A percentile compares a stretch with the other conserved stretches of the same genome.
These are phyloP conservation scores for Zosterops hypoxanthus DNA, from an alignment of 2,113 vertebrate genomes.

Conservation along the genomic window DNA sequence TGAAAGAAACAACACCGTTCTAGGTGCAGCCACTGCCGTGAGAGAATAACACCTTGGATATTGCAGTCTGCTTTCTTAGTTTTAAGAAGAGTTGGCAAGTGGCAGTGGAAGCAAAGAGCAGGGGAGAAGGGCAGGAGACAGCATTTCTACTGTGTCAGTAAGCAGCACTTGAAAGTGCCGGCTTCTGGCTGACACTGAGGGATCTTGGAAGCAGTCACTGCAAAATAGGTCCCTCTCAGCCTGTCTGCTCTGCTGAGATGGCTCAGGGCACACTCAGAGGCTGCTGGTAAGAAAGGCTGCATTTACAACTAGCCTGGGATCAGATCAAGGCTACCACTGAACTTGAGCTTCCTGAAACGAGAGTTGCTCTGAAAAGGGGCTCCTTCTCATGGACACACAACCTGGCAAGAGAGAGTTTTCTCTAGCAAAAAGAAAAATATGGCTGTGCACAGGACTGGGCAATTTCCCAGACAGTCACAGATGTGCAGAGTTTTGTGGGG, in stretches of 20 bases:
- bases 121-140: constrained; percentile 56
- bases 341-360: constrained; percentile 50
- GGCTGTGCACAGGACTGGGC: not conserved
- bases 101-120: constrained; percentile 61
- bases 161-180: constrained; percentile 66
- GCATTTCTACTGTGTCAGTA: constrained; percentile 56
- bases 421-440: not conserved
- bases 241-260: constrained; percentile 28
- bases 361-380: constrained; percentile 36
- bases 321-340: constrained; percentile 57
- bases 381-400: constrained; percentile 23
- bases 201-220: constrained; percentile 52
- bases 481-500: not conserved
- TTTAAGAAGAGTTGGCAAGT: constrained; percentile 48
- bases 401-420: not conserved
- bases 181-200: constrained; percentile 51
- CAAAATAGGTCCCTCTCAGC: constrained; percentile 56
- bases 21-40: not conserved
- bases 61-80: not conserved
- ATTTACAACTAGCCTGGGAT: constrained; percentile 62
- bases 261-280: constrained; percentile 29
- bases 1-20: not conserved
- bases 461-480: constrained; percentile 33
- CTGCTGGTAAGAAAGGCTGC: constrained; percentile 53
- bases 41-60: not conserved